Percentiles rank a stretch among this genome's conserved stretches.
Conservation (phyloP, 2,113 vertebrate genomes). For the Gallinago paraguaiae region DNA sequence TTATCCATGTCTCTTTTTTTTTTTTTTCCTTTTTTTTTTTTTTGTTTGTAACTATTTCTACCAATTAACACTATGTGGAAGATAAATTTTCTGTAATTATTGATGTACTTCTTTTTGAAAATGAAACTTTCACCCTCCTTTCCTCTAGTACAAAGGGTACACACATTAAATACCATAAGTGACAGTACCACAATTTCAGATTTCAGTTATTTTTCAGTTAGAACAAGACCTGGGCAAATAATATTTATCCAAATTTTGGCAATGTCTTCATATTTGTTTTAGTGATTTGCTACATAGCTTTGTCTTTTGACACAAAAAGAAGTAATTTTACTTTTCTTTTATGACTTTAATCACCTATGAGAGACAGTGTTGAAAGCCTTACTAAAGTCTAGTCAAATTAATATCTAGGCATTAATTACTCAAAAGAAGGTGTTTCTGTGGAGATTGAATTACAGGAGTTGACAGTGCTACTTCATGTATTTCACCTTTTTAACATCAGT, state of each 20-base stretch:
- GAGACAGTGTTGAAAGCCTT: neutral
- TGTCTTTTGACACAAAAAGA: neutral
- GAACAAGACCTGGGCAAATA: neutral
- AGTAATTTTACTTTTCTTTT: neutral
- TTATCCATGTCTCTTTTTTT: neutral
- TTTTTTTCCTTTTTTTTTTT: neutral
- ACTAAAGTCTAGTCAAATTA: neutral
- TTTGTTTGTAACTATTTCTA: neutral
- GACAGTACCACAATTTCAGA: neutral
- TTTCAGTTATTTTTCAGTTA: neutral
- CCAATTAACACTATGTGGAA: neutral
- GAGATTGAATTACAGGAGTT: neutral
- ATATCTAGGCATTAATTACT: neutral
- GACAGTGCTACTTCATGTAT: neutral
- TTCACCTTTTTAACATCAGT: neutral
- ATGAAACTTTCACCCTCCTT: neutral
- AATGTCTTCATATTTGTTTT: neutral
- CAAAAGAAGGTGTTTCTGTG: neutral
- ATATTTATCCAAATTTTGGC: neutral
- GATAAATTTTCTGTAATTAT: neutral
- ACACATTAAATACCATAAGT: neutral
- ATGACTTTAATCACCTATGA: neutral
- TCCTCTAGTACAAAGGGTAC: neutral
- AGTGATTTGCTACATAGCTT: neutral
- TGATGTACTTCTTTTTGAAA: neutral